Percentiles rank a stretch among this genome's conserved stretches.
phyloP scores from a whole-genome alignment of 2,888 invertebrate species.

The Eupithecia insigniata region DNA sequence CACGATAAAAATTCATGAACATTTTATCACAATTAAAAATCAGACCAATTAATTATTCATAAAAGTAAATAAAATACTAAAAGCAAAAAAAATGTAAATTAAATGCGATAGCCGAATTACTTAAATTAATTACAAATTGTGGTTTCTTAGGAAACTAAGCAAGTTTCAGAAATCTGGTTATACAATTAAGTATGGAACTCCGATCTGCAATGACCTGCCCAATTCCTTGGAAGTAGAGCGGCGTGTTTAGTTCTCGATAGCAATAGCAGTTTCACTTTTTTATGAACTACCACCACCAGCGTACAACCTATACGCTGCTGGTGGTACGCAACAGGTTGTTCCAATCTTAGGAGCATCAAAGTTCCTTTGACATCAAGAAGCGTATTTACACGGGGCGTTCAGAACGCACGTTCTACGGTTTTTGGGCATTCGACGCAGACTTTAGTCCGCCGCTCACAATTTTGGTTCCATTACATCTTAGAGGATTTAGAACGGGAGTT shows the following conservation, averaged over 20 bases:
- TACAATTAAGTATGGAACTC: neutral
- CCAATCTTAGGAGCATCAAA: neutral
- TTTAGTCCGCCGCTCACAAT: too few species aligned
- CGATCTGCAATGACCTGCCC: neutral
- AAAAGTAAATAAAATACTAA: neutral
- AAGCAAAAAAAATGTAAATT: neutral
- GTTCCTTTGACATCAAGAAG: too few species aligned
- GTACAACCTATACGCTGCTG: neutral
- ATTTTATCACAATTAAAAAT: slow-evolving; percentile 1
- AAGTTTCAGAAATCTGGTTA: neutral
- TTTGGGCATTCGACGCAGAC: too few species aligned
- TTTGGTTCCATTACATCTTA: too few species aligned
- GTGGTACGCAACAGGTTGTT: neutral
- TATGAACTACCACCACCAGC: neutral
- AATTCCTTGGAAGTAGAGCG: neutral
- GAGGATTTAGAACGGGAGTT: too few species aligned
- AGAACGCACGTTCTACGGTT: too few species aligned
- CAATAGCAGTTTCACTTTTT: neutral
- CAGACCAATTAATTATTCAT: neutral
- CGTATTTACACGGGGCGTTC: too few species aligned
- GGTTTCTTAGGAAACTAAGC: neutral
- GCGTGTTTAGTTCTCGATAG: neutral
- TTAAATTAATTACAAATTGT: neutral
- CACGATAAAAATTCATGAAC: neutral
- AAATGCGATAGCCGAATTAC: neutral